Evolutionary conservation across 1,140 invertebrate species (phyloP).

Genomic region (Cydia fagiglandana): DNA sequence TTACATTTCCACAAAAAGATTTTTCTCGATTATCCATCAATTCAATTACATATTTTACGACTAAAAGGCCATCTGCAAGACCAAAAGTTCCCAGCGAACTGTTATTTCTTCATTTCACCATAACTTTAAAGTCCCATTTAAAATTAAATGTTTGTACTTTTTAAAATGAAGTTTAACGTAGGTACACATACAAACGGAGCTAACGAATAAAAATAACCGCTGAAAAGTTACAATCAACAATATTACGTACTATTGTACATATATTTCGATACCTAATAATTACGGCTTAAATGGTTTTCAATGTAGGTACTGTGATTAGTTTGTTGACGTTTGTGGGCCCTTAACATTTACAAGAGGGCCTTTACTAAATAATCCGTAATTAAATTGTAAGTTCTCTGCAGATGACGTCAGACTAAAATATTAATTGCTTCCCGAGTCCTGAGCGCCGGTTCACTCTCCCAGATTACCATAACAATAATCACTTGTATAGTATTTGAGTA

Average conservation of each 20-base stretch:
- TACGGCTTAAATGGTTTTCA: not conserved
- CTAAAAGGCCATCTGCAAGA: too few relatives aligned
- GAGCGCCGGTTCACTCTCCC: constrained; percentile 6
- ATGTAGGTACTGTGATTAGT: not conserved
- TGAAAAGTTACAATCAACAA: not conserved
- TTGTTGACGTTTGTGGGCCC: constrained; percentile 3
- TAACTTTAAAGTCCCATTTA: too few relatives aligned
- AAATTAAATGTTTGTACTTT: too few relatives aligned
- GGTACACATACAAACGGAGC: too few relatives aligned
- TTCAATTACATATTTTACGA: too few relatives aligned
- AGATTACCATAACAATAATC: constrained; percentile 15
- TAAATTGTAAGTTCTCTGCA: constrained; percentile 18
- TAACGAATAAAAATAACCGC: not conserved
- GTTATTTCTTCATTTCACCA: too few relatives aligned
- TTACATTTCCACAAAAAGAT: too few relatives aligned
- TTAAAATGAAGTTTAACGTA: too few relatives aligned
- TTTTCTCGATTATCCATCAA: too few relatives aligned
- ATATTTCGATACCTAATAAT: not conserved
- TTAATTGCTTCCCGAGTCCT: not conserved
- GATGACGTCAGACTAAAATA: constrained; percentile 4
- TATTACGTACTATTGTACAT: not conserved
- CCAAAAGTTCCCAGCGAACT: too few relatives aligned
- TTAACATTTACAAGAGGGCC: not conserved
- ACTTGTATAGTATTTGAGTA: constrained; percentile 14
- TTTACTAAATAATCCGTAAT: constrained; percentile 10